Base-by-base conservation (phyloP, 1,140 invertebrate species). In the Dinoponera quadriceps region DNA sequence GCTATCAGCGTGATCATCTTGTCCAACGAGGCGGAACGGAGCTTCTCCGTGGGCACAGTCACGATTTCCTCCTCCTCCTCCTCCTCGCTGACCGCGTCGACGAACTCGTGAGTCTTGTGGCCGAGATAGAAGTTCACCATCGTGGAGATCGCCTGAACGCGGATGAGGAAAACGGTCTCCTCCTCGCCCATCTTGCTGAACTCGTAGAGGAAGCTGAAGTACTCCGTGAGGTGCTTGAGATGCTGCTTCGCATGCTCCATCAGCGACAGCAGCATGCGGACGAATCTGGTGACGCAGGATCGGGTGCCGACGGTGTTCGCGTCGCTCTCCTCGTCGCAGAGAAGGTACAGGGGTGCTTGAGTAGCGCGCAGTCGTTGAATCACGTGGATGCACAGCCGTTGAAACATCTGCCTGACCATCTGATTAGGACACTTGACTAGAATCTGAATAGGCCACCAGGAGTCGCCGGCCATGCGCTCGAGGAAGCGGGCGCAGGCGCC, bases 121-220 rank as follows among this genome's bases (percentile, higher is more conserved):
- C 97, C 97, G 59, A 99, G 94, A 95, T 99, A 99, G 93, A 99
- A 99, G 89, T 97, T 97, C 4, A 98, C 96, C 96, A 99, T 97
- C 11, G 96, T 98, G 22, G 97, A 97, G 51, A 99, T 98, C 18
- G 98, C 96, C 86, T 98, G 97, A 33, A 98, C 96, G 48, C 97
- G 95, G 68, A 99, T 95, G 82, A 99, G 94, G 93, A 99, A 99
- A 89, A 97, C 95, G 27, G 97, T 97, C 91, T 99, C 98, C 86
- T 98, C 98, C 78, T 98, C 98, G 0, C 98, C 98, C 97, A 99
- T 98, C 92, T 98, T 98, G 86, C 98, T 98, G 93, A 99, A 99
- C 92, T 99, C 98, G 89, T 98, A 97, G 69, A 99, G 94, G 90
- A 99, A 96, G 16, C 96, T 96, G 93, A 99, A 99, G 91, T 98